phyloP scores from a whole-genome alignment of 2,113 vertebrate genomes.

The Poeciliopsis retropinna region DNA sequence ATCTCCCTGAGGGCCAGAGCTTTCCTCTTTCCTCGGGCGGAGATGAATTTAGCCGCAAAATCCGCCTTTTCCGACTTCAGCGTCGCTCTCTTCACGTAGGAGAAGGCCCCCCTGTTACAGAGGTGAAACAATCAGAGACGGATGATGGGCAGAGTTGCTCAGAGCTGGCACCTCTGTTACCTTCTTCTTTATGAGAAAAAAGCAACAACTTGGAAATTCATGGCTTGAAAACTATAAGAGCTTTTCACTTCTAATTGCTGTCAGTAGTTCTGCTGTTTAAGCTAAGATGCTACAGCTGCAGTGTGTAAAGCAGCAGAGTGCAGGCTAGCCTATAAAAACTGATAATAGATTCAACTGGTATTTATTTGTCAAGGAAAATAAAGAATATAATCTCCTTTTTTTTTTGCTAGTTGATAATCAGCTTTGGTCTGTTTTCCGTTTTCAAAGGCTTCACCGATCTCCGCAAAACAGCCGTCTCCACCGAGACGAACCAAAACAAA shows the following conservation, averaged over 20 bases:
- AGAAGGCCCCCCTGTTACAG: constrained; percentile 88
- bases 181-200: too few species aligned
- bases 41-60: constrained; percentile 91
- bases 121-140: background rate
- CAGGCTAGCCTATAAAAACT: too few species aligned
- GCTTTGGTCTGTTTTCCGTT: background rate
- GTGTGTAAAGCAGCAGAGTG: too few species aligned
- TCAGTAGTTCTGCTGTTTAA: too few species aligned
- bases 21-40: constrained; percentile 86
- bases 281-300: too few species aligned
- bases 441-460: constrained; percentile 5
- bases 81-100: constrained; percentile 89
- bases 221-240: too few species aligned
- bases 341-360: too few species aligned
- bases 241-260: too few species aligned
- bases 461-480: constrained; percentile 23
- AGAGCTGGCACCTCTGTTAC: too few species aligned
- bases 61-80: constrained; percentile 85
- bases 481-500: constrained; percentile 37
- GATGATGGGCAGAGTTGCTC: too few species aligned
- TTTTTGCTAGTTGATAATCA: background rate
- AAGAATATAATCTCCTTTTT: background rate
- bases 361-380: background rate
- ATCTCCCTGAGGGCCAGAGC: constrained; percentile 84
- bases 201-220: too few species aligned